Conservation (phyloP, 2,113 vertebrate genomes). For the Quiscalus mexicanus region DNA sequence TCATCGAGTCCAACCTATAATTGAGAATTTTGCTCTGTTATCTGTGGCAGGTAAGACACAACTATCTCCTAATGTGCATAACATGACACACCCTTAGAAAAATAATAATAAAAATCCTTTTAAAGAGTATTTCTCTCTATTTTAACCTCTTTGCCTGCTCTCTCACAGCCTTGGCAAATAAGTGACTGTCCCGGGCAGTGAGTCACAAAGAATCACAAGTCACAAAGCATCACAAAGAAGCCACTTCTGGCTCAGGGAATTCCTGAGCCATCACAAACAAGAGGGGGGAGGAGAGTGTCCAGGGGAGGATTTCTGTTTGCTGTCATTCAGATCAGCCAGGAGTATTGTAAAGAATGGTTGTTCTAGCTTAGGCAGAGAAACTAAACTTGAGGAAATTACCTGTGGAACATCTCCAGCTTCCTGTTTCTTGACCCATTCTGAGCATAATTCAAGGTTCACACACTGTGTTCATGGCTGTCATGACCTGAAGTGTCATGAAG, state of each 20-base stretch:
- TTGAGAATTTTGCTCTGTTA: not conserved
- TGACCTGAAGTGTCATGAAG: not conserved
- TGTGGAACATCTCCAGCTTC: not conserved
- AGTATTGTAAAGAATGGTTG: not conserved
- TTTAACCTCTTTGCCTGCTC: not conserved
- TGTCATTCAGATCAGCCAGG: not conserved
- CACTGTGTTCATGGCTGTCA: not conserved
- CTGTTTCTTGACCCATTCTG: not conserved
- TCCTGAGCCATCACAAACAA: not conserved
- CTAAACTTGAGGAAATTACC: not conserved
- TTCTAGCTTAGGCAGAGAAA: not conserved
- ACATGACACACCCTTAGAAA: not conserved
- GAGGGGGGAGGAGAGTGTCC: not conserved
- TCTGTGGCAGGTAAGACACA: not conserved
- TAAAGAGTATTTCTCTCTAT: not conserved
- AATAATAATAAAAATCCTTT: not conserved
- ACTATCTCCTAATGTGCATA: not conserved
- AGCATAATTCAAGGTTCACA: not conserved
- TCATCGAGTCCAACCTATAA: too few relatives aligned
- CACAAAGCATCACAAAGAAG: not conserved
- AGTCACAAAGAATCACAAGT: too few relatives aligned
- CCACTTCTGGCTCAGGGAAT: not conserved
- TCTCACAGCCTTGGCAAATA: not conserved
- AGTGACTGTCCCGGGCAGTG: not conserved
- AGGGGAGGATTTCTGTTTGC: not conserved